Percentiles rank a stretch among this genome's conserved stretches.
Evolutionary conservation across 2,797 vertebrate species (phyloP).

Genomic region (Schizopygopsis malacanthus): DNA sequence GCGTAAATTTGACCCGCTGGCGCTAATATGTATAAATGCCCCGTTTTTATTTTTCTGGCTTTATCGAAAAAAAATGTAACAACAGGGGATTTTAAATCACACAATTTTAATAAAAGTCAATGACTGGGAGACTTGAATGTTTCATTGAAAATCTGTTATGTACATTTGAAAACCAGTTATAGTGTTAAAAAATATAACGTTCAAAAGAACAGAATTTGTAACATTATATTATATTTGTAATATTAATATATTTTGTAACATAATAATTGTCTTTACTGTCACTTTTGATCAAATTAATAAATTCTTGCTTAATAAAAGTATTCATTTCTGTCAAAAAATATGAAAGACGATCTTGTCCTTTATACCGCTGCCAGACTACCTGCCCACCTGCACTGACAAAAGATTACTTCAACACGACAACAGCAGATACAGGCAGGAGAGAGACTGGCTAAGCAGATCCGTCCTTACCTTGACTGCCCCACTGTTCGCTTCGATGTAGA

Average conservation of each 20-base stretch:
- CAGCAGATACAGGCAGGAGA: constrained; percentile 59
- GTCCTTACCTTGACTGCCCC: constrained; percentile 94
- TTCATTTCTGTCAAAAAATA: constrained; percentile 78
- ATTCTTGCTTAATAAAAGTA: constrained; percentile 52
- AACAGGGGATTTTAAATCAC: too few species aligned
- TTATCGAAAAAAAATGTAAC: too few species aligned
- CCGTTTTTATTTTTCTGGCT: too few species aligned
- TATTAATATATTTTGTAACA: neutral
- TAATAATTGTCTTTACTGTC: too few species aligned
- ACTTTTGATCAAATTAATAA: neutral
- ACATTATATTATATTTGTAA: neutral
- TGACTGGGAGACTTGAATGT: too few species aligned
- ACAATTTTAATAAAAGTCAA: too few species aligned
- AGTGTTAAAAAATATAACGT: neutral
- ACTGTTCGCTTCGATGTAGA: constrained; percentile 99
- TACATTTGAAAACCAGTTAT: too few species aligned
- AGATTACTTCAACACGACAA: constrained; percentile 64
- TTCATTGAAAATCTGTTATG: too few species aligned
- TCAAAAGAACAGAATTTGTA: neutral
- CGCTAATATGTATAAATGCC: too few species aligned
- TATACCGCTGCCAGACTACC: constrained; percentile 63
- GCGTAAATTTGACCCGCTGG: too few species aligned
- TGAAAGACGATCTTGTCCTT: constrained; percentile 70
- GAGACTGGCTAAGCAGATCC: constrained; percentile 63
- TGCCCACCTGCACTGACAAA: constrained; percentile 79